Base-by-base conservation (phyloP, 2,113 vertebrate genomes). In the Cyprinus carpio region DNA sequence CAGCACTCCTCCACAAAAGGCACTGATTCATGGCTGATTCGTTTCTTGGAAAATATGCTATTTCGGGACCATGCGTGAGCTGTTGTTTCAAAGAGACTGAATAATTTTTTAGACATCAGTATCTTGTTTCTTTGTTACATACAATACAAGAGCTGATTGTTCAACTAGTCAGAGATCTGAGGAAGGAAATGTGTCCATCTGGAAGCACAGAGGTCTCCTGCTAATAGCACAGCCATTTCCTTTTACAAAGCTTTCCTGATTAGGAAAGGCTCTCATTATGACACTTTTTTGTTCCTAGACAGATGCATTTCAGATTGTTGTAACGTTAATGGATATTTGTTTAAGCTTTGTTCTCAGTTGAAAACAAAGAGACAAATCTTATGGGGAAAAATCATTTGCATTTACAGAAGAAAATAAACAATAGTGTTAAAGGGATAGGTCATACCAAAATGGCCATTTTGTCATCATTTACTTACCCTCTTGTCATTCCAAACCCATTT, bases 281-380 rank as follows among this genome's bases (percentile, higher is more conserved):
- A 83, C 51, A 72, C 75, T 43, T 40, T 23, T 69, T 81, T 82
- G 56, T 82, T 20, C 46, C 27, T 49, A 18, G 43, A 65, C 49
- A 84, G 84, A 81, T 91, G 89, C 91, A 89, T 91, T 90, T 92
- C 86, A 46, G 31, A 51, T 76, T 54, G 2, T 69, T 37, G 15
- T n/a, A 60, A 65, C 31, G 34, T 85, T 76, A 77, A 62, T 82
- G 15, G 29, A 15, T 54, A 58, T 81, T 83, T 75, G 25, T 81
- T 79, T 75, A 51, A 67, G 60, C 9, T 40, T 40, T 40, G 40
- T 40, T 40, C 15, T 34, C 10, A 58, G 29, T 15, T 77, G 29
- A 77, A 18, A 56, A 56, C 29, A 34, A 20, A 31, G 18, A 43
- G 34, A 69, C 43, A 46, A 69, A 31, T 29, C 6, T 29, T 75